Percentiles rank a stretch among this genome's conserved stretches.
phyloP scores from a whole-genome alignment of 1,140 invertebrate species.

The Cecropterus lyciades region DNA sequence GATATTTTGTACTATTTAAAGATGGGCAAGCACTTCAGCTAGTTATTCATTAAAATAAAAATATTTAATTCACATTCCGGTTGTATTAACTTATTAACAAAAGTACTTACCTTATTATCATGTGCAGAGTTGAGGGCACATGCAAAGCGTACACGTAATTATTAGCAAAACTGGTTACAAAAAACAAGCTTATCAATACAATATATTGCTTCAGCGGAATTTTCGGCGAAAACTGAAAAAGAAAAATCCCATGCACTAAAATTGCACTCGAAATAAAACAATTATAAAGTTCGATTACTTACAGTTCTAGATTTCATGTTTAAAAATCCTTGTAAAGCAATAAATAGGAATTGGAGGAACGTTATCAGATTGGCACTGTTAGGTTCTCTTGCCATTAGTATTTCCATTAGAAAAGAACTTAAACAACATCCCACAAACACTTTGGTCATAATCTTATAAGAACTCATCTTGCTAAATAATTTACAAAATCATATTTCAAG shows the following conservation, averaged over 20 bases:
- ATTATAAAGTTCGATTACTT: constrained; percentile 39
- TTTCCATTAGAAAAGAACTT: constrained; percentile 77
- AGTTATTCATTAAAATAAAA: too few species aligned
- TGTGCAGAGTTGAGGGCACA: constrained; percentile 78
- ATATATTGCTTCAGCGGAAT: constrained; percentile 71
- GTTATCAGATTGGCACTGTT: constrained; percentile 70
- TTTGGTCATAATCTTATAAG: constrained; percentile 49
- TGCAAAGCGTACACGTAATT: constrained; percentile 79
- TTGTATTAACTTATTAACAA: constrained; percentile 1
- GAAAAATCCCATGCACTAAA: constrained; percentile 37
- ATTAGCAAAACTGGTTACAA: constrained; percentile 75
- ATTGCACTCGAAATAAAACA: constrained; percentile 6
- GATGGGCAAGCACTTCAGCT: too few species aligned
- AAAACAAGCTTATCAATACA: constrained; percentile 68
- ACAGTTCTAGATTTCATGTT: constrained; percentile 63
- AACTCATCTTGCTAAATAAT: constrained; percentile 42
- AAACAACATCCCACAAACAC: constrained; percentile 70
- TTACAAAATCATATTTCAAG: too few species aligned
- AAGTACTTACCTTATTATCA: constrained; percentile 74
- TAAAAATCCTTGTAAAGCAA: constrained; percentile 62
- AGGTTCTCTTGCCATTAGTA: constrained; percentile 63
- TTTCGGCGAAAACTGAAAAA: constrained; percentile 70
- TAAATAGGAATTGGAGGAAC: constrained; percentile 70
- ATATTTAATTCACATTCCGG: too few species aligned
- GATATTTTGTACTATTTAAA: too few species aligned